A percentile compares a stretch with the other conserved stretches of the same genome.
Conservation (phyloP, 2,797 vertebrate species). For the Chaunax sp. region DNA sequence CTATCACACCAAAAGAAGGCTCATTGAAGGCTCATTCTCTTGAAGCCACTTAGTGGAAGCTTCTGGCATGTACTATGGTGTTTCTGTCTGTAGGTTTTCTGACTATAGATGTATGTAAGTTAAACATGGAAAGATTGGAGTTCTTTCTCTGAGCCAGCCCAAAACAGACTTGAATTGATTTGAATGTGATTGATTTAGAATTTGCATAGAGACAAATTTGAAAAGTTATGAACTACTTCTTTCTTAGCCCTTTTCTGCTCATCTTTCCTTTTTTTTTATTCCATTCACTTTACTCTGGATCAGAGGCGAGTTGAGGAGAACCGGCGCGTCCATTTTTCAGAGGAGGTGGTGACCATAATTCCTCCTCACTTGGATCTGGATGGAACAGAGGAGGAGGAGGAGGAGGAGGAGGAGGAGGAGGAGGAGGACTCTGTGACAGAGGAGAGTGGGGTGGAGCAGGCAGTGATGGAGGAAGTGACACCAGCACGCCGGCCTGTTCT, state of each 20-base stretch:
- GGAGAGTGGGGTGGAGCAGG: constrained; percentile 36
- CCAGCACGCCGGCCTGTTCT: constrained; percentile 50
- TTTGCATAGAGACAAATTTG: too few relatives aligned
- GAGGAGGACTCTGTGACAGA: constrained; percentile 69
- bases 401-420: constrained; percentile 66
- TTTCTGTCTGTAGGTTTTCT: too few relatives aligned
- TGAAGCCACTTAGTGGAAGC: too few relatives aligned
- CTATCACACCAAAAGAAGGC: too few relatives aligned
- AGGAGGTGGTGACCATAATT: constrained; percentile 67
- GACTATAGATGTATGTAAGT: too few relatives aligned
- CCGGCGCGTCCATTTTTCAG: constrained; percentile 78
- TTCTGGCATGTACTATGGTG: too few relatives aligned
- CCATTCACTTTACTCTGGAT: not conserved
- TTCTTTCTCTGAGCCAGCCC: too few relatives aligned
- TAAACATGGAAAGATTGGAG: too few relatives aligned
- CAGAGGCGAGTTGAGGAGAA: constrained; percentile 80
- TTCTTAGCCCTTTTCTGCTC: not conserved
- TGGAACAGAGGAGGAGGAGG: constrained; percentile 52
- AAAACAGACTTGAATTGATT: too few relatives aligned
- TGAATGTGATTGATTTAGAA: too few relatives aligned
- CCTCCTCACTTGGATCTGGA: constrained; percentile 44
- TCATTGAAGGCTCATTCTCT: too few relatives aligned
- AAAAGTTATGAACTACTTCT: not conserved
- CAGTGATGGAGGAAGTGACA: constrained; percentile 27
- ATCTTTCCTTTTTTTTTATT: not conserved